Conservation (phyloP, 1,140 invertebrate genomes). For the Drosophila repleta region DNA sequence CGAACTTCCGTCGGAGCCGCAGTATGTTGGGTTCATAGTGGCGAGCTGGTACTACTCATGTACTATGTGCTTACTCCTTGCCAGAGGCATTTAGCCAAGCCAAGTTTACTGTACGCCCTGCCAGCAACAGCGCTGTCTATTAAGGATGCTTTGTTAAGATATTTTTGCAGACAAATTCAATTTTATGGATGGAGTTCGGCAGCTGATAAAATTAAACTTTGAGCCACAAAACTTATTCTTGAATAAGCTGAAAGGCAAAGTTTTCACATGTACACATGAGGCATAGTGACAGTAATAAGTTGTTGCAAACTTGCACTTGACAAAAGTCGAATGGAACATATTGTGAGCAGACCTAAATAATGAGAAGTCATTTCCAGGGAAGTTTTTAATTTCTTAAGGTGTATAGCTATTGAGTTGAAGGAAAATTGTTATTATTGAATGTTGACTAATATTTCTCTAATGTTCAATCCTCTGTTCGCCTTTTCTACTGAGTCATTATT, state of each 20-base stretch:
- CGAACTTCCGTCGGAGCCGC: constrained; percentile 47
- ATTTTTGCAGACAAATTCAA: constrained; percentile 17
- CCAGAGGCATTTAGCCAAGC: constrained; percentile 3
- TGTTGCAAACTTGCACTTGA: neutral
- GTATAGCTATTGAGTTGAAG: too few relatives aligned
- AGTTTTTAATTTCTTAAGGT: too few relatives aligned
- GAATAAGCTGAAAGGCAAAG: constrained; percentile 2
- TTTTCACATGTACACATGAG: neutral
- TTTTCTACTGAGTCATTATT: too few relatives aligned
- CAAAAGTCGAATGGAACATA: neutral
- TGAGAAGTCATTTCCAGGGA: neutral
- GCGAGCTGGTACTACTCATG: neutral
- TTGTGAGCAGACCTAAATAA: neutral
- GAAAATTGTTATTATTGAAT: too few relatives aligned
- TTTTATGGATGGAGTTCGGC: neutral
- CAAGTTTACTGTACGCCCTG: constrained; percentile 13
- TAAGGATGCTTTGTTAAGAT: constrained; percentile 16
- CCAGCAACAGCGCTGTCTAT: constrained; percentile 20
- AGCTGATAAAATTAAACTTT: constrained; percentile 22
- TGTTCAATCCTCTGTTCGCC: too few relatives aligned
- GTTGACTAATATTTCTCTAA: too few relatives aligned
- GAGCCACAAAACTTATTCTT: constrained; percentile 10
- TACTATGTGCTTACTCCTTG: constrained; percentile 13
- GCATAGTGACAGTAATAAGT: neutral
- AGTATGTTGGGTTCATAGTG: constrained; percentile 7